Percentiles rank a stretch among this genome's conserved stretches.
phyloP scores from a whole-genome alignment of 2,888 invertebrate genomes.

The Tetragonula carbonaria region DNA sequence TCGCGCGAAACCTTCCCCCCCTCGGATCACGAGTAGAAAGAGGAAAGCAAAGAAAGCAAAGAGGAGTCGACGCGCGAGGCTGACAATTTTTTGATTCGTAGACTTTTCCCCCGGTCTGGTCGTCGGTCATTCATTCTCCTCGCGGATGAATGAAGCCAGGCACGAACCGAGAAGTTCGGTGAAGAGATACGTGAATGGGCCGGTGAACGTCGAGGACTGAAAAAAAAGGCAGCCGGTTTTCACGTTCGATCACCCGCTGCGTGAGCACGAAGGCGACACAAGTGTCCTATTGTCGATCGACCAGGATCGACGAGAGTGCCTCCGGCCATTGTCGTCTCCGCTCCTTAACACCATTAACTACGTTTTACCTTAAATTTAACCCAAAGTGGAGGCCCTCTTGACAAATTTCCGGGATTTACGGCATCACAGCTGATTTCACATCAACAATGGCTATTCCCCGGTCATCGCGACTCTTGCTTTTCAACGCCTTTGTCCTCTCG shows the following conservation, averaged over 20 bases:
- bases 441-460: conserved; percentile 65
- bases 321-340: conserved; percentile 72
- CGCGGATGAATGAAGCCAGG: conserved; percentile 54
- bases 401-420: conserved; percentile 81
- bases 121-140: conserved; percentile 53
- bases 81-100: conserved; percentile 67
- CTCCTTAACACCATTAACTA: conserved; percentile 83
- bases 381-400: conserved; percentile 81
- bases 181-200: conserved; percentile 58
- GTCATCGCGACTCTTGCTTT: conserved; percentile 51
- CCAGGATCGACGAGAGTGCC: conserved; percentile 72
- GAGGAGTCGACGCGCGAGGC: conserved; percentile 36
- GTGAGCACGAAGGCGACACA: conserved; percentile 75
- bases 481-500: conserved; percentile 9
- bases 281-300: conserved; percentile 80
- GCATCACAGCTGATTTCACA: conserved; percentile 70
- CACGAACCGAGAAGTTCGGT: conserved; percentile 26
- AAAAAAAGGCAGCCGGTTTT: conserved; percentile 68
- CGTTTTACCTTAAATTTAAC: conserved; percentile 83
- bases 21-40: background rate
- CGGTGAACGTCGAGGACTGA: conserved; percentile 23
- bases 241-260: conserved; percentile 63
- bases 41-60: conserved; percentile 46
- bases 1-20: conserved; percentile 1
- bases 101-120: conserved; percentile 47